A percentile compares a stretch with the other conserved stretches of the same genome.
Evolutionary conservation across 2,113 vertebrate species (phyloP).

Genomic region (Numenius arquata): DNA sequence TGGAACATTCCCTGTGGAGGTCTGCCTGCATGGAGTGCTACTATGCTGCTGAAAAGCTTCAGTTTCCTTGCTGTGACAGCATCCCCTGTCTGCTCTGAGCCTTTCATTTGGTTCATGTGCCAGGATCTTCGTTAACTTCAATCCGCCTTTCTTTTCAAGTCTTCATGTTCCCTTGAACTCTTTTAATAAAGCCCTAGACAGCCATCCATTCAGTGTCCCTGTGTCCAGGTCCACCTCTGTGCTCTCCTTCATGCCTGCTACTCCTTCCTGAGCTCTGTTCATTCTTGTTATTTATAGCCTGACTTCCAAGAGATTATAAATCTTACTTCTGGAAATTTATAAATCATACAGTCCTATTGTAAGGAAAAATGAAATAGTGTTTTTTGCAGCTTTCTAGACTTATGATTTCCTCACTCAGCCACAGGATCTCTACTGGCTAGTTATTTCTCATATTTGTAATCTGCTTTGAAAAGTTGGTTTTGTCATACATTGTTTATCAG

Average conservation of each 20-base stretch:
- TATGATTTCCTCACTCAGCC: neutral
- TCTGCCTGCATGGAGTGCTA: accelerated
- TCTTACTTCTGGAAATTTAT: neutral
- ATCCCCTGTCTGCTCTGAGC: accelerated
- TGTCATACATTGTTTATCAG: neutral
- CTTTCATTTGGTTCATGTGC: neutral
- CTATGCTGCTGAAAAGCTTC: neutral
- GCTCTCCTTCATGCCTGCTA: neutral
- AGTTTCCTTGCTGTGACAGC: neutral
- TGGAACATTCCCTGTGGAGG: accelerated
- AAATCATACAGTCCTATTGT: neutral
- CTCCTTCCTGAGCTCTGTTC: neutral
- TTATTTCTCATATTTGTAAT: neutral
- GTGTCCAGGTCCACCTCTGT: neutral
- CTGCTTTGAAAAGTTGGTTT: conserved; percentile 10
- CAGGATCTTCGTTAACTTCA: neutral
- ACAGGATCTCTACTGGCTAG: neutral
- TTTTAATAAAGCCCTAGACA: neutral
- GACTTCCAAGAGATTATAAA: neutral
- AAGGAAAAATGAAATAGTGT: neutral
- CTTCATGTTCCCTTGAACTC: neutral
- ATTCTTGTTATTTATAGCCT: neutral
- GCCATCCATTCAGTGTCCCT: neutral
- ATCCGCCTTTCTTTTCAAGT: neutral
- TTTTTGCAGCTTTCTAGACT: neutral